Percentiles rank a stretch among this genome's conserved stretches.
These are phyloP conservation scores for Microctonus aethiopoides DNA, from an alignment of 2,888 invertebrate genomes.

Conservation along the genomic window DNA sequence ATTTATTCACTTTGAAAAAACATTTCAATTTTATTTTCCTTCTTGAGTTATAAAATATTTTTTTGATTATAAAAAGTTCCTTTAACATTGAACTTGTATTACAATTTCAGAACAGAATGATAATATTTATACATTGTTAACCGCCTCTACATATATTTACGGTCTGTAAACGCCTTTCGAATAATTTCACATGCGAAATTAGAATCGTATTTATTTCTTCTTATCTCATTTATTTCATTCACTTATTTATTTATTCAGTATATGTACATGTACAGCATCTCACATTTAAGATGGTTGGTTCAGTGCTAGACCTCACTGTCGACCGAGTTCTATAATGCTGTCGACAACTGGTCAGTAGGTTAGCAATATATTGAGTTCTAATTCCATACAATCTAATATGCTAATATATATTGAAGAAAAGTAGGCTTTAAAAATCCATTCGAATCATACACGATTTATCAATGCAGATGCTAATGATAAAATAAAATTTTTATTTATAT, in stretches of 20 bases:
- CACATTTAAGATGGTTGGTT: not conserved
- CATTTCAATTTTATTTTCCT: not conserved
- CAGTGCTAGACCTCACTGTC: slow-evolving; percentile 24
- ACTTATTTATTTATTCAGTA: not conserved
- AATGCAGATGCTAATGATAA: not conserved
- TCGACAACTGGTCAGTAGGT: slow-evolving; percentile 61
- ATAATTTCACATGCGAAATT: slow-evolving; percentile 27
- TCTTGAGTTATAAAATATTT: not conserved
- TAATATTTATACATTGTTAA: not conserved
- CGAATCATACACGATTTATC: not conserved
- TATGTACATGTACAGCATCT: not conserved
- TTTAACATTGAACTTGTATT: not conserved
- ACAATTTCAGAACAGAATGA: not conserved
- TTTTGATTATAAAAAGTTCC: not conserved
- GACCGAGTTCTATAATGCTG: slow-evolving; percentile 48
- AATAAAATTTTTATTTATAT: no score
- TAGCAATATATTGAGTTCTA: slow-evolving; percentile 54
- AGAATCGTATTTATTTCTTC: not conserved
- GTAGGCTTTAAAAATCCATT: not conserved
- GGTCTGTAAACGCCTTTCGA: not conserved
- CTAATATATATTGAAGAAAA: slow-evolving; percentile 19
- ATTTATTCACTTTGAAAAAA: not conserved
- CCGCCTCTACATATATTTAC: not conserved
- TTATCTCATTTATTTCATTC: not conserved
- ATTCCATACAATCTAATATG: slow-evolving; percentile 41